Evolutionary conservation across 2,888 invertebrate genomes (phyloP), one percentile per base, ranked within the genome.

Genomic region (Hyles lineata): DNA sequence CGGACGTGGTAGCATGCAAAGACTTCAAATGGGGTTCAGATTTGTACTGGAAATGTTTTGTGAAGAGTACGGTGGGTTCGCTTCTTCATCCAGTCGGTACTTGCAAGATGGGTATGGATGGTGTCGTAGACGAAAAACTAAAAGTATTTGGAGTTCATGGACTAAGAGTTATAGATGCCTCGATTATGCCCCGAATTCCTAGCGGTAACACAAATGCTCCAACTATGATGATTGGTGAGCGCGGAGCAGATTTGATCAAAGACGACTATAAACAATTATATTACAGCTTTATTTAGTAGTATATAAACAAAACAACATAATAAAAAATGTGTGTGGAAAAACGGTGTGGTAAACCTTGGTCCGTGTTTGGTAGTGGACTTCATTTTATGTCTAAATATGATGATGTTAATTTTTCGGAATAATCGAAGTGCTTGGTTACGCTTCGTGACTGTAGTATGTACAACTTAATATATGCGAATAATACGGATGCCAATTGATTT

Each of bases 11-110:
- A 0, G 95, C 93, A 0, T 97, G 97, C 81, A 89, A 91, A 9
- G 81, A 89, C 1, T 80, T 91, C 6, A 76, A 80, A 0, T 95
- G 95, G 82, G 95, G 92, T 25, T 91, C 95, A 0, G 95, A 96
- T 83, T 88, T 89, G 0, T 97, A 97, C 80, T 96, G 96, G 96
- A 91, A 91, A 62, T 97, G 97, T 81, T 95, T 96, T 80, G 92
- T 95, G 0, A 91, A 94, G 59, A 95, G 95, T 75, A 88, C 95
- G 23, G 95, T 95, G 0, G 89, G 94, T 43, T 95, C 96, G 11
- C 89, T 97, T 72, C 95, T 96, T 74, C 96, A 96, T 84, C 95
- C 96, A 52, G 95, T 95, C 0, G 94, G 95, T 0, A 91, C 93
- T 1, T 93, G 93, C 73, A 85, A 86, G 3, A 93, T 94, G 92